Percentiles rank a stretch among this genome's conserved stretches.
phyloP scores from a whole-genome alignment of 2,888 invertebrate genomes.

The Eucera pruinosa region DNA sequence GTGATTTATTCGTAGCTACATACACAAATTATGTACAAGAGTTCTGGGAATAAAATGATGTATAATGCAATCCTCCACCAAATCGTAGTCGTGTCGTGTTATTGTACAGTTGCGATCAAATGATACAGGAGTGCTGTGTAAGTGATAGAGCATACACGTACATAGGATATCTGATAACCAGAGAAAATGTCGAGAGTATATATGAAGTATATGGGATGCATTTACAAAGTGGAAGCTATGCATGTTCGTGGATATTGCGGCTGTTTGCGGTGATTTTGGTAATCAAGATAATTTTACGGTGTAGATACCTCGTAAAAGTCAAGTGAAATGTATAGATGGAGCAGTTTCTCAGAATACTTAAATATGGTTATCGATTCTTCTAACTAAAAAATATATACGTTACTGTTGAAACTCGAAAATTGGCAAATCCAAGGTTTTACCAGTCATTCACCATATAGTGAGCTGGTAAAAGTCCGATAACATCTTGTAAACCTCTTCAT shows the following conservation, averaged over 20 bases:
- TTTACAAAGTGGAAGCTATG: slow-evolving; percentile 4
- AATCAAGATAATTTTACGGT: slow-evolving; percentile 1
- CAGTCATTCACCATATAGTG: too few relatives aligned
- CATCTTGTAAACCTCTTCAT: too few relatives aligned
- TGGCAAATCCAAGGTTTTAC: too few relatives aligned
- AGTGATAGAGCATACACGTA: slow-evolving; percentile 22
- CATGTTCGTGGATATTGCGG: not conserved
- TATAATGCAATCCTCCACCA: slow-evolving; percentile 39
- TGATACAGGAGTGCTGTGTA: slow-evolving; percentile 2
- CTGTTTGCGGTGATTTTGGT: not conserved
- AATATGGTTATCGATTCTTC: not conserved
- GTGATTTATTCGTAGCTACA: slow-evolving; percentile 34
- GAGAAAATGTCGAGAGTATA: slow-evolving; percentile 4
- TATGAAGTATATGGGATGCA: too few relatives aligned
- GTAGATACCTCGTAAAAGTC: not conserved
- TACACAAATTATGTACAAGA: slow-evolving; percentile 40
- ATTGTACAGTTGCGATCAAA: slow-evolving; percentile 31
- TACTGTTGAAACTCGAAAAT: too few relatives aligned
- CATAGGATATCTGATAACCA: slow-evolving; percentile 3
- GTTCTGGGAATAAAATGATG: slow-evolving; percentile 15
- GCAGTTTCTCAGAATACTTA: not conserved
- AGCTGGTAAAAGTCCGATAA: too few relatives aligned
- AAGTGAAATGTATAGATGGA: not conserved
- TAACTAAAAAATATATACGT: too few relatives aligned
- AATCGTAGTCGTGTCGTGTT: slow-evolving; percentile 33